Percentiles rank a stretch among this genome's conserved stretches.
phyloP scores from a whole-genome alignment of 2,113 vertebrate genomes.

The Neogobius melanostomus region DNA sequence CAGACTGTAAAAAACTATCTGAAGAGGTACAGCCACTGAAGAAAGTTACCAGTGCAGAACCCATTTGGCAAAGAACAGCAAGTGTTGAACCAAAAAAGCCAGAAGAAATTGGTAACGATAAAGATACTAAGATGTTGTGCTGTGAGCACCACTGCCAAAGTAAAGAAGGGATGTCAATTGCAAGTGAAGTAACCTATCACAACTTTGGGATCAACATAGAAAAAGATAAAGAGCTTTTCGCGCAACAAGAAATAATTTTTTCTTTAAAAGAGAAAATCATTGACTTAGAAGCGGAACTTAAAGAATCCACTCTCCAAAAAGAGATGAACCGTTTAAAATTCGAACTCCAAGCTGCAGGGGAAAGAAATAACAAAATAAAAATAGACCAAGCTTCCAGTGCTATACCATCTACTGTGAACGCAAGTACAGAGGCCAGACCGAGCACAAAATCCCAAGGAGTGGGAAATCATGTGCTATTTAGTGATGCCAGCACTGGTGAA shows the following conservation, averaged over 20 bases:
- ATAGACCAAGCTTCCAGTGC: conserved; percentile 81
- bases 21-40: conserved; percentile 88
- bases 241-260: conserved; percentile 86
- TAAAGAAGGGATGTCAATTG: conserved; percentile 71
- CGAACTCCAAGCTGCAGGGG: conserved; percentile 86
- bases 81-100: conserved; percentile 63
- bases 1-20: conserved; percentile 84
- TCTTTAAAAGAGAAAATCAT: conserved; percentile 86
- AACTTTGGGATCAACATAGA: conserved; percentile 83
- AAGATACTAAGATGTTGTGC: conserved; percentile 61
- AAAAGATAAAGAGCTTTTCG: conserved; percentile 83
- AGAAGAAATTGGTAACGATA: conserved; percentile 75
- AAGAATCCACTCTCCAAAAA: conserved; percentile 86
- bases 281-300: conserved; percentile 87
- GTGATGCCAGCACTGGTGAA: conserved; percentile 76
- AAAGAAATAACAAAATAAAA: conserved; percentile 75
- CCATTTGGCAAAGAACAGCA: conserved; percentile 37
- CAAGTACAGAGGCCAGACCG: conserved; percentile 71
- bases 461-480: conserved; percentile 75
- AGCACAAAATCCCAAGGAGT: conserved; percentile 80
- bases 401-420: conserved; percentile 74
- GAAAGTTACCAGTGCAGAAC: conserved; percentile 82
- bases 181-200: conserved; percentile 81
- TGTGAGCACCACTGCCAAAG: conserved; percentile 51
- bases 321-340: conserved; percentile 92